phyloP scores from a whole-genome alignment of 2,113 vertebrate genomes.

The Urocolius indicus region DNA sequence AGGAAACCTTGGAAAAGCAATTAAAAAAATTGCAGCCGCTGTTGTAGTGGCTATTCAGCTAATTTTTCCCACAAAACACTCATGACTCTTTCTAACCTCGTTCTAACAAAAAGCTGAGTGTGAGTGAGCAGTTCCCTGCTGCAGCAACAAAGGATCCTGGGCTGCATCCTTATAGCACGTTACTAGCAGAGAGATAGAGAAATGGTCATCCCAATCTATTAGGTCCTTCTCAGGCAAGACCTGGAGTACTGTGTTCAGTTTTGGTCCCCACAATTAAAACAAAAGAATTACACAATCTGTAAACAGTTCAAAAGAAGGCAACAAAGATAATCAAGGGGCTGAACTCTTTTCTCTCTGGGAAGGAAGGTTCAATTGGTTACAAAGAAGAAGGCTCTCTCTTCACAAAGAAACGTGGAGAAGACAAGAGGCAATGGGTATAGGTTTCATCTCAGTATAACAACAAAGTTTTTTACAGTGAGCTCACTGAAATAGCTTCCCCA shows the following conservation, averaged over 20 bases:
- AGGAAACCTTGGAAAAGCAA: not conserved
- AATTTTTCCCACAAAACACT: not conserved
- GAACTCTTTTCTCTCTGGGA: not conserved
- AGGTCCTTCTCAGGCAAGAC: fast-evolving
- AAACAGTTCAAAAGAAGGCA: not conserved
- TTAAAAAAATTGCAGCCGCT: not conserved
- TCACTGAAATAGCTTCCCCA: not conserved
- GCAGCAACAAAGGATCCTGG: not conserved
- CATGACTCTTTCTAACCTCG: not conserved
- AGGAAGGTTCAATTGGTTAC: not conserved
- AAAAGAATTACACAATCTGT: not conserved
- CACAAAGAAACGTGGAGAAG: not conserved
- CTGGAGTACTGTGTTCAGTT: not conserved
- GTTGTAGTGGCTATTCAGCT: not conserved
- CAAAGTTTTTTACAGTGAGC: not conserved
- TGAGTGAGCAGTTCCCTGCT: not conserved
- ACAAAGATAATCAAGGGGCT: not conserved
- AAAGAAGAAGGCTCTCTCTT: not conserved
- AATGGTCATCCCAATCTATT: not conserved
- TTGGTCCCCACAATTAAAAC: not conserved
- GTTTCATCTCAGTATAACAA: not conserved
- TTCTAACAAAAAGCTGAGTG: not conserved
- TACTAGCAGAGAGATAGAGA: not conserved
- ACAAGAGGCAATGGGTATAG: not conserved
- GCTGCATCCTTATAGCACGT: not conserved